Conservation (phyloP, 2,797 vertebrate genomes). For the Darevskia nairensis region DNA sequence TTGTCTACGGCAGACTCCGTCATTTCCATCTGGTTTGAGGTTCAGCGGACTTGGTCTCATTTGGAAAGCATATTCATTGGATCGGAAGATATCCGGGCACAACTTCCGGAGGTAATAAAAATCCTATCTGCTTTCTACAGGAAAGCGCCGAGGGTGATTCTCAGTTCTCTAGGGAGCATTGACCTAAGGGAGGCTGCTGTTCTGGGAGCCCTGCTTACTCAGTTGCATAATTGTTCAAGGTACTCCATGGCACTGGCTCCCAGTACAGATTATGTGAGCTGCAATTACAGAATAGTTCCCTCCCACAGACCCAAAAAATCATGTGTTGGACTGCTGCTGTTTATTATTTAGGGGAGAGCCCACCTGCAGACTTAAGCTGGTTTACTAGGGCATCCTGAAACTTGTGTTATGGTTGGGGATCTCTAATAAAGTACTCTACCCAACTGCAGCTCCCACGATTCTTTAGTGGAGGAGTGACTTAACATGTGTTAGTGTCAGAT, state of each 20-base stretch:
- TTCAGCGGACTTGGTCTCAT: conserved; percentile 93
- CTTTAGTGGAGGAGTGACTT: neutral
- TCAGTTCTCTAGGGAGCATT: accelerated
- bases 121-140: neutral
- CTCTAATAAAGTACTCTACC: neutral
- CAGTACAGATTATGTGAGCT: neutral
- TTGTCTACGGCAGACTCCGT: conserved; percentile 86
- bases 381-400: neutral
- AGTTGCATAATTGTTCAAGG: neutral
- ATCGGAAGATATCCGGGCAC: conserved; percentile 92
- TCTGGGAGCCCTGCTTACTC: neutral
- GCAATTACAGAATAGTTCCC: neutral
- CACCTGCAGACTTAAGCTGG: neutral
- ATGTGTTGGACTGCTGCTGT: neutral
- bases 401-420: neutral
- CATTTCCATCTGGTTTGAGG: conserved; percentile 93
- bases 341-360: neutral
- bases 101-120: conserved; percentile 90
- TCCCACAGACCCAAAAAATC: neutral
- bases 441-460: neutral
- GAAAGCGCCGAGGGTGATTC: neutral
- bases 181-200: accelerated
- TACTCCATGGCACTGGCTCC: neutral
- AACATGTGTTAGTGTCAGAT: too few relatives aligned
- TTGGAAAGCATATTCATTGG: conserved; percentile 97